Base-by-base conservation (phyloP, 64 coral and sea anemone species). In the Hydrozoanthus tunicans region DNA sequence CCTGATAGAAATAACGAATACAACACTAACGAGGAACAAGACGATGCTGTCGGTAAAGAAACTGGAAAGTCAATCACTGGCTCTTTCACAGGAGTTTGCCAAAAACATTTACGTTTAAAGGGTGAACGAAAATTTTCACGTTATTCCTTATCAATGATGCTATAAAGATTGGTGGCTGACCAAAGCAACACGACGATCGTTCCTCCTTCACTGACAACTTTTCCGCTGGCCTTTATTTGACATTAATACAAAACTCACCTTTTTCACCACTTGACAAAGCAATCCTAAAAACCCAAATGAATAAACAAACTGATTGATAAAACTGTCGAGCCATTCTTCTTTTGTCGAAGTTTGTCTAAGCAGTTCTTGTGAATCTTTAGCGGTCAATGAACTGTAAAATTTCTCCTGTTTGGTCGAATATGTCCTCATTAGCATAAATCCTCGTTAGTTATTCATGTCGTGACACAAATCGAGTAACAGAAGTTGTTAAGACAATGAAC, bases 381-480 rank as follows among this genome's bases (percentile, higher is more conserved):
- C 59, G 17, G 24, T 27, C 59, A 20, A 62, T 63, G n/a, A 62
- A 63, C 59, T 81, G 79, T 81, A 51, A 81, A 81, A 62, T 81
- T 80, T 63, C 59, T 81, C 79, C 79, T 81, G 53, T 56, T 81
- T 81, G 70, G 43, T 73, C 43, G 58, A 59, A 5, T 20, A 24
- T 57, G 3, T 9, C 6, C 26, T 82, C 80, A 82, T 82, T 82
- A 53, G 80, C 80, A 82, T 82, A 14, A 62, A 62, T 51, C 61
- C 32, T 43, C 9, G 60, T 17, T 64, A 64, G 27, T 82, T 82
- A 82, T 82, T 82, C 80, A 82, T 82, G 80, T 82, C 80, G 80
- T 82, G 80, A 82, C 80, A 82, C 59, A 65, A 82, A 53, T 51
- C 10, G 80, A 53, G 80, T 82, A 64, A 82, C 80, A 82, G 59